Evolutionary conservation across 2,797 vertebrate species (phyloP), one percentile per base, ranked within the genome.

Genomic region (Pseudopleuronectes americanus): DNA sequence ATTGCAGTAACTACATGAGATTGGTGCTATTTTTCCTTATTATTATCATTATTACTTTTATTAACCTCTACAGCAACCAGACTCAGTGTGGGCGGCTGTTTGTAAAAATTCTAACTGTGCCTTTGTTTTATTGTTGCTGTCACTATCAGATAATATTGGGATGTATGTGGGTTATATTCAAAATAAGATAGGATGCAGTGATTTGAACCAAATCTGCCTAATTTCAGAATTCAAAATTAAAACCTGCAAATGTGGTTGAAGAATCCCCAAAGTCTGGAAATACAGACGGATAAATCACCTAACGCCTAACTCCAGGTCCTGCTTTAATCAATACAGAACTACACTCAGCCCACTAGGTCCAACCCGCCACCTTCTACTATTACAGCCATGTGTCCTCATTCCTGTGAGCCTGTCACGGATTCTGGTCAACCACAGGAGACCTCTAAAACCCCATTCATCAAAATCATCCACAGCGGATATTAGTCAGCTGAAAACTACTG

Each of bases 311-410:
- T 28, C 57, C 22, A 4, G 63, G 36, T 57, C 49, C 60, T 49
- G 49, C 59, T 65, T 73, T 64, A 58, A 68, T 79, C 45, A 71
- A 70, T 38, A 13, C 7, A 36, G 8, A 72, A 21, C 17, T 21
- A 22, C 3, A 26, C 22, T 23, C 21, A 31, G 22, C 26, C 14
- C 17, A 4, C 23, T 0, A 1, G 24, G 31, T 49, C 8, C 21
- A 28, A 17, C 41, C 31, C 7, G 6, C 4, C 24, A n/a, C 49
- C 13, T 22, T 45, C 33, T 41, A 16, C 48, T 41, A 24, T 65
- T 45, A 61, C 4, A 31, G n/a, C 17, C 47, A 33, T 22, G 17
- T 41, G 57, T 63, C 72, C 57, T 48, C 23, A 52, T 58, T 64
- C 48, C 48, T 52, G 48, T 5, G 0, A 26, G 56, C 14, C 51